Evolutionary conservation across 2,797 vertebrate genomes (phyloP).

Genomic region (Adrianichthys oophorus): DNA sequence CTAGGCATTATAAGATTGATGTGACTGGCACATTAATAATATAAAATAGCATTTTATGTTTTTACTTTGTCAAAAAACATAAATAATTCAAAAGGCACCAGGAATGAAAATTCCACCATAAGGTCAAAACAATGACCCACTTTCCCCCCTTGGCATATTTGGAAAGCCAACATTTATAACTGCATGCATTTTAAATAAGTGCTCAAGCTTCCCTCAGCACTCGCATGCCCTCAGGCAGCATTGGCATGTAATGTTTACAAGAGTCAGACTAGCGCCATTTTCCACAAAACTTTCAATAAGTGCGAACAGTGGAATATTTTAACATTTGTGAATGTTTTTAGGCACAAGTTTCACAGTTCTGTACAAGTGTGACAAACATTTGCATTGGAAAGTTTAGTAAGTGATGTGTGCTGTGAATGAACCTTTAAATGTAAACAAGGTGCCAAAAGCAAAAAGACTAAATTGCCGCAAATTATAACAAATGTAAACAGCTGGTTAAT

Average conservation of each 20-base stretch:
- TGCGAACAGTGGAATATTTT: constrained; percentile 25
- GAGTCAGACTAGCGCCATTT: not conserved
- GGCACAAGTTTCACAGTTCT: constrained; percentile 7
- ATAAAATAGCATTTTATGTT: constrained; percentile 1
- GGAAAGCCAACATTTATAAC: constrained; percentile 34
- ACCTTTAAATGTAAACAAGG: not conserved
- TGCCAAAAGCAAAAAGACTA: constrained; percentile 17
- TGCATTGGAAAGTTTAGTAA: not conserved
- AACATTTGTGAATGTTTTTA: constrained; percentile 21
- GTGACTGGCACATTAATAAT: not conserved
- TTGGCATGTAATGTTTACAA: constrained; percentile 6
- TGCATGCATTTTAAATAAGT: constrained; percentile 31
- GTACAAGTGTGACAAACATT: constrained; percentile 1
- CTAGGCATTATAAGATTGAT: constrained; percentile 1
- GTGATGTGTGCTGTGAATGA: not conserved
- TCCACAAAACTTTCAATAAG: constrained; percentile 15
- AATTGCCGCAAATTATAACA: constrained; percentile 33
- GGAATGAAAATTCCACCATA: constrained; percentile 23
- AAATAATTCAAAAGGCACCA: constrained; percentile 37
- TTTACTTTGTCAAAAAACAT: constrained; percentile 21
- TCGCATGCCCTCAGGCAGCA: constrained; percentile 10
- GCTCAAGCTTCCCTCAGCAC: constrained; percentile 3
- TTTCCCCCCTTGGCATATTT: constrained; percentile 38
- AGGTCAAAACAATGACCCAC: constrained; percentile 35
- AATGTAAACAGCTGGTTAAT: constrained; percentile 50